A percentile compares a stretch with the other conserved stretches of the same genome.
phyloP scores from a whole-genome alignment of 1,140 invertebrate species.

The Drosophila subobscura region DNA sequence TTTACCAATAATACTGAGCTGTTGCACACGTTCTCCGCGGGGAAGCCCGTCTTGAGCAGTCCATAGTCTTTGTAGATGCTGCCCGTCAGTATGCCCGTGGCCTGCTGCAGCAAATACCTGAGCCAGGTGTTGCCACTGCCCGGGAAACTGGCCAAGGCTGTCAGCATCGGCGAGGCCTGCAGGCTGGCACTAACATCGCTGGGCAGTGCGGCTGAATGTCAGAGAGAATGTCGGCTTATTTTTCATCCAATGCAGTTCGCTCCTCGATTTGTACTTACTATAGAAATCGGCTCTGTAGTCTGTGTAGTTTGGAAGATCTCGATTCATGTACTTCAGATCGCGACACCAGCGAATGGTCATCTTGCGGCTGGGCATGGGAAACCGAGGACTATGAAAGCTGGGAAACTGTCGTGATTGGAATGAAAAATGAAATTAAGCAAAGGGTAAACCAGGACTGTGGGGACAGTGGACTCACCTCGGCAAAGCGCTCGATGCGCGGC shows the following conservation, averaged over 20 bases:
- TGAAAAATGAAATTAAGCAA: background rate
- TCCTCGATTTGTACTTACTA: constrained; percentile 47
- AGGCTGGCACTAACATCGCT: constrained; percentile 56
- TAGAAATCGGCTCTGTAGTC: constrained; percentile 71
- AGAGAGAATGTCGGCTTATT: background rate
- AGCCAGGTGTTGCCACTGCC: constrained; percentile 93
- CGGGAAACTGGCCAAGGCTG: constrained; percentile 90
- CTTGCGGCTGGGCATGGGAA: constrained; percentile 70
- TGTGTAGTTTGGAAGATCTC: constrained; percentile 70
- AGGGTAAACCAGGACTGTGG: background rate
- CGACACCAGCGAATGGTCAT: constrained; percentile 81
- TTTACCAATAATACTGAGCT: constrained; percentile 91
- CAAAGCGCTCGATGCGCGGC: constrained; percentile 63
- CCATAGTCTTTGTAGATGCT: constrained; percentile 92
- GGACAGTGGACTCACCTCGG: constrained; percentile 60
- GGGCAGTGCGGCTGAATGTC: constrained; percentile 49
- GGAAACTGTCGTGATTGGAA: constrained; percentile 39
- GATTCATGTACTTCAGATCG: constrained; percentile 77
- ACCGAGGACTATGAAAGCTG: constrained; percentile 76
- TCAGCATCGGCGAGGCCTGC: constrained; percentile 62
- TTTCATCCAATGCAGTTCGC: too few species aligned
- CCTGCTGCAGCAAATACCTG: constrained; percentile 90
- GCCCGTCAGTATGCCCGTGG: constrained; percentile 89
- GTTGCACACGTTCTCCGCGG: constrained; percentile 90
- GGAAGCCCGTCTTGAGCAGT: constrained; percentile 90